A percentile compares a stretch with the other conserved stretches of the same genome.
These are phyloP conservation scores for Lytechinus variegatus DNA, from an alignment of 35 echinoderm and acorn worm genomes.

Conservation along the genomic window DNA sequence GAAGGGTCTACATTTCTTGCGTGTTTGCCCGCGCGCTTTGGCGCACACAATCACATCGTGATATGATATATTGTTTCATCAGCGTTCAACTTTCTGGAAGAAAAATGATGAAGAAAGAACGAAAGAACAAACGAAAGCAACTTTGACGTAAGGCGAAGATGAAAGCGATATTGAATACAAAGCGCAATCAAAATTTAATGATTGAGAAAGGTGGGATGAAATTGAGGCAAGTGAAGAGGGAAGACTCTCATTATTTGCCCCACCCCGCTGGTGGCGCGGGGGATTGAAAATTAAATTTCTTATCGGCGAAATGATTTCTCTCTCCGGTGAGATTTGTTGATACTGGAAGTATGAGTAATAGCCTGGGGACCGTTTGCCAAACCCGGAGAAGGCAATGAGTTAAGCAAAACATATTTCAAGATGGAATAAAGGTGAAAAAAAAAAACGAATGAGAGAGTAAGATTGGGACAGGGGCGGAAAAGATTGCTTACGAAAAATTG, in stretches of 20 bases:
- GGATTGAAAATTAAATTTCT: conserved; percentile 49
- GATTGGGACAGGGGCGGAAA: background rate
- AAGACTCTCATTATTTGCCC: background rate
- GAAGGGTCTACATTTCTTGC: background rate
- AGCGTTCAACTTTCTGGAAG: background rate
- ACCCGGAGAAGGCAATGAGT: background rate
- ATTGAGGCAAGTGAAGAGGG: background rate
- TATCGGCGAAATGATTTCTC: conserved; percentile 28
- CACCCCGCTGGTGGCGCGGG: conserved; percentile 28
- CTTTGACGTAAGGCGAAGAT: conserved; percentile 31
- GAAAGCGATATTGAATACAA: conserved; percentile 44
- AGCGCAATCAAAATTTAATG: conserved; percentile 28
- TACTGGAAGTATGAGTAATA: conserved; percentile 25
- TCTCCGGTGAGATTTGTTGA: conserved; percentile 53
- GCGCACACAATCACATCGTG: conserved; percentile 7
- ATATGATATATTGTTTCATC: conserved; percentile 48
- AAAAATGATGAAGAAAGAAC: background rate
- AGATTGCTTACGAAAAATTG: conserved; percentile 4
- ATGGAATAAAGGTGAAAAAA: background rate
- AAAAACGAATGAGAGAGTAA: background rate
- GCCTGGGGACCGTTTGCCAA: background rate
- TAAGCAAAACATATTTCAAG: background rate
- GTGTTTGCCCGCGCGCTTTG: conserved; percentile 1
- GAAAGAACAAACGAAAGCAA: conserved; percentile 10
- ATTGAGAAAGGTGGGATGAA: conserved; percentile 12